Base-by-base conservation (phyloP, 2,888 invertebrate species). In the Anagyrus pseudococci region DNA sequence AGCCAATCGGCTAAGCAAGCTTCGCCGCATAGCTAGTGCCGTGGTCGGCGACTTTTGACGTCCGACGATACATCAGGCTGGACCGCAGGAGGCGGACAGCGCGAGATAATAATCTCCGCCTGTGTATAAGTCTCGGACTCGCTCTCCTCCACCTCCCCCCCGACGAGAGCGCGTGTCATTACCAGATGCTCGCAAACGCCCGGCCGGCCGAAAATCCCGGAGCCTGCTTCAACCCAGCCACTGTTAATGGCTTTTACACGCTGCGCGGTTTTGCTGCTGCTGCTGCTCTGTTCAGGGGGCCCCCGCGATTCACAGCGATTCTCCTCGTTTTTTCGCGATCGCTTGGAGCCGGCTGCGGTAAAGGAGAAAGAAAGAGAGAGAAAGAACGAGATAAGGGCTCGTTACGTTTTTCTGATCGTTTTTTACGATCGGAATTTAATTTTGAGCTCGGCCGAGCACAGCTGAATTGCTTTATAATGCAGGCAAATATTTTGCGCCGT, bases 51-150 rank as follows among this genome's bases (percentile, higher is more conserved):
- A n/a, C n/a, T n/a, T n/a, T n/a, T n/a, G n/a, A n/a, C n/a, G n/a
- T n/a, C n/a, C 74, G 78, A 77, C 79, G 80, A 79, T 80, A 77
- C 77, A 78, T 80, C 79, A 80, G 75, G 74, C 71, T 69, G 53
- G 73, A 70, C 79, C 73, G 75, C 77, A 66, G 78, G 78, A 74
- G 71, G 71, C 68, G 68, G n/a, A n/a, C 68, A 10, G 61, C 68
- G 64, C 68, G 66, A 71, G 77, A 77, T 77, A 77, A 62, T 71
- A 69, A 76, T 77, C 77, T 73, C 63, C 70, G 71, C 73, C 65
- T 67, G 58, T 70, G 70, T 71, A 70, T 68, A 67, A 67, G 70
- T 75, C 75, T 76, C 73, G 70, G 72, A 74, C 74, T 73, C 75
- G 71, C 67, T 57, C 26, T 41, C 17, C n/a, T 66, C 67, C 64